Evolutionary conservation across 2,113 vertebrate species (phyloP).

Genomic region (Natator depressus): DNA sequence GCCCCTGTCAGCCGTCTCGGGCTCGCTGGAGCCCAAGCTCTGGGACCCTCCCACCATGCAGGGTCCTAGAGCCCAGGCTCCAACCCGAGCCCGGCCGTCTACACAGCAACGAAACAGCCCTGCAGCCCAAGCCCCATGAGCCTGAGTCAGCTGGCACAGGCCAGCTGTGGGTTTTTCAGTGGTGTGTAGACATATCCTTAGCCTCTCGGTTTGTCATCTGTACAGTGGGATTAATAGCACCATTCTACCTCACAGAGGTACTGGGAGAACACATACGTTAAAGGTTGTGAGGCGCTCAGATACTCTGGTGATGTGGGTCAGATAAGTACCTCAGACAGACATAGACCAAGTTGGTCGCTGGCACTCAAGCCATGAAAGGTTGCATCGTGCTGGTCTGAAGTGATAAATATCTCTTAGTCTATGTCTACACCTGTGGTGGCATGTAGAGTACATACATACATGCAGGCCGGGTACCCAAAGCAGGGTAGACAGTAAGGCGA

Average conservation of each 20-base stretch:
- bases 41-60: background rate
- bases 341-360: background rate
- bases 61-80: background rate
- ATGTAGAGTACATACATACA: background rate
- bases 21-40: too few species aligned
- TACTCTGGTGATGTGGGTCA: background rate
- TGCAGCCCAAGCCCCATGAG: background rate
- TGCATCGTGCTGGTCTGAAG: background rate
- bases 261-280: background rate
- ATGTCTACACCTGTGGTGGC: too few species aligned
- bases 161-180: background rate
- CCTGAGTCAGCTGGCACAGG: background rate
- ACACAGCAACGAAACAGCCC: background rate
- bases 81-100: background rate
- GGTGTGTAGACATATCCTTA: background rate
- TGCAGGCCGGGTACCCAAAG: too few species aligned
- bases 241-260: background rate
- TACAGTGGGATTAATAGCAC: background rate
- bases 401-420: background rate
- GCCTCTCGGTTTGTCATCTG: background rate
- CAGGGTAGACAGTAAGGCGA: background rate
- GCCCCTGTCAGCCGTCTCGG: background rate
- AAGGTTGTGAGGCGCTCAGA: background rate
- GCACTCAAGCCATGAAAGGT: background rate
- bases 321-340: background rate